A percentile compares a stretch with the other conserved stretches of the same genome.
Evolutionary conservation across 2,888 invertebrate species (phyloP).

Genomic region (Xylota sylvarum): DNA sequence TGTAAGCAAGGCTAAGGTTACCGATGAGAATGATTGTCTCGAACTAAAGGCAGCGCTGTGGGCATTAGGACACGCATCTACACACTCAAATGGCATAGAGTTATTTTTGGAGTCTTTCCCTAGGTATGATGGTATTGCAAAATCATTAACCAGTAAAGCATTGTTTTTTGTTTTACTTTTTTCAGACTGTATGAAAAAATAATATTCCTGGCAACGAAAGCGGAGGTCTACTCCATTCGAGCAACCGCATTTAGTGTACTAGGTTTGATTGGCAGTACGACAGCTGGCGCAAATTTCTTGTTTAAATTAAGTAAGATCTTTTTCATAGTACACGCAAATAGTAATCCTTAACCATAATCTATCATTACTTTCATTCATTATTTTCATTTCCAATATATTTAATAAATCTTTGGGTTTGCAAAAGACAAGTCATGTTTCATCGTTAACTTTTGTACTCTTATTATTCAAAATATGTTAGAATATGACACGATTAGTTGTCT

Average conservation of each 20-base stretch:
- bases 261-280: constrained; percentile 93
- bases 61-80: constrained; percentile 94
- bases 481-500: too few species aligned
- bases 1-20: constrained; percentile 86
- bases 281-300: constrained; percentile 92
- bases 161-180: constrained; percentile 20
- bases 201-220: constrained; percentile 90
- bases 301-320: constrained; percentile 89
- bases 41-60: constrained; percentile 95
- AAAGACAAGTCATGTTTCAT: too few species aligned
- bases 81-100: constrained; percentile 91
- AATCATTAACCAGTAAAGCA: neutral
- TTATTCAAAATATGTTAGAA: too few species aligned
- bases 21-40: constrained; percentile 89
- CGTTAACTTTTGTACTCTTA: too few species aligned
- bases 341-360: too few species aligned
- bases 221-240: constrained; percentile 94
- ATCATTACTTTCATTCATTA: too few species aligned
- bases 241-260: constrained; percentile 94
- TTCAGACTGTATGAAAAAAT: constrained; percentile 84
- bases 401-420: too few species aligned
- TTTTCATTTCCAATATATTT: too few species aligned
- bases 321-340: constrained; percentile 33
- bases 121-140: constrained; percentile 78
- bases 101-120: constrained; percentile 86